These are phyloP conservation scores for Ophiothrix spiculata DNA, from an alignment of 35 echinoderm and acorn worm species.

Conservation along the genomic window DNA sequence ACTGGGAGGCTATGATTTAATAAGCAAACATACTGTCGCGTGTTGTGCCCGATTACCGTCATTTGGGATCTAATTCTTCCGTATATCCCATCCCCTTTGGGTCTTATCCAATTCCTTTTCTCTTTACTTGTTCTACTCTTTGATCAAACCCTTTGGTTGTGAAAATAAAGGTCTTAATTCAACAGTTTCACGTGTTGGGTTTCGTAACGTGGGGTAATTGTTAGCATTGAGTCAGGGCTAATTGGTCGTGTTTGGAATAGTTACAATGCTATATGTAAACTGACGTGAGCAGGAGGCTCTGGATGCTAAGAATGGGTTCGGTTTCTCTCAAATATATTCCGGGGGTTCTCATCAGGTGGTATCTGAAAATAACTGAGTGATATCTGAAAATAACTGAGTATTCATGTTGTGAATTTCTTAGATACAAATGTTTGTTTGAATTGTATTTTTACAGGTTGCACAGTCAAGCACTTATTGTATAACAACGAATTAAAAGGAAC, in stretches of 20 bases:
- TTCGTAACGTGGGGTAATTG: background rate
- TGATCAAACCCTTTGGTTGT: background rate
- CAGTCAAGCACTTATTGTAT: too few relatives aligned
- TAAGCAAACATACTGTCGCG: slow-evolving; percentile 8
- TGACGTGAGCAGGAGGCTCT: too few relatives aligned
- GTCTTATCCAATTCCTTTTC: background rate
- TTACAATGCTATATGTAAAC: background rate
- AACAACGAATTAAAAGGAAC: too few relatives aligned
- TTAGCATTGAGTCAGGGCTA: background rate
- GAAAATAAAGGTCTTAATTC: slow-evolving; percentile 16
- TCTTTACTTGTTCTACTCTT: background rate
- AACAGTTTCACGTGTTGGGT: slow-evolving; percentile 4
- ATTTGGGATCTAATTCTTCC: background rate
- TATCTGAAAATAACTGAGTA: too few relatives aligned
- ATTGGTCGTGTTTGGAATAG: background rate
- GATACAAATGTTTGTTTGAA: too few relatives aligned
- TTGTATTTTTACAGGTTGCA: too few relatives aligned
- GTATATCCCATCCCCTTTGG: background rate
- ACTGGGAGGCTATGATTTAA: background rate
- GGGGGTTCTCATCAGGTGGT: too few relatives aligned
- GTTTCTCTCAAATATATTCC: too few relatives aligned
- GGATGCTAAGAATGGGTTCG: too few relatives aligned
- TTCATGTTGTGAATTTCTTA: too few relatives aligned
- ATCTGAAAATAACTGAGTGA: too few relatives aligned
- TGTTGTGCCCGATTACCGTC: background rate